Evolutionary conservation across 2,797 vertebrate genomes (phyloP).

Genomic region (Lophotriccus pileatus): DNA sequence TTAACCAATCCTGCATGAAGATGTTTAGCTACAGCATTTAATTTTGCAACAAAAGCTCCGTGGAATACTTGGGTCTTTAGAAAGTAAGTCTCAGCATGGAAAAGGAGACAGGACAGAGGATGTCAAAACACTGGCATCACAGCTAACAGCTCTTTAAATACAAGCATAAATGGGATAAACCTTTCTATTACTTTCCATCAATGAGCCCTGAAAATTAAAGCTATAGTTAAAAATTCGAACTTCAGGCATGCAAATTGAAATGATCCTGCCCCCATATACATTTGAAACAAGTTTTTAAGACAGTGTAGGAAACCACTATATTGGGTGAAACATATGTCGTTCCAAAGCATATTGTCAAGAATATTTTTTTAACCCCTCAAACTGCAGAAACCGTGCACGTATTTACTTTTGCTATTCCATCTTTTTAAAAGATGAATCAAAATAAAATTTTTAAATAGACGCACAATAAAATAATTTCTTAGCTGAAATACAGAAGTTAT

Average conservation of each 20-base stretch:
- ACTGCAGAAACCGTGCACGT: background rate
- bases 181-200: background rate
- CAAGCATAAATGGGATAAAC: background rate
- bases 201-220: background rate
- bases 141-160: background rate
- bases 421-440: background rate
- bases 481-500: background rate
- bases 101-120: background rate
- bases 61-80: background rate
- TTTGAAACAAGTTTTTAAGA: background rate
- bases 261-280: rapidly evolving
- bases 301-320: background rate
- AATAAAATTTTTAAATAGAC: background rate
- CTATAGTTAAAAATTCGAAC: background rate
- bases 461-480: background rate
- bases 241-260: background rate
- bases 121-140: background rate
- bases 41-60: background rate
- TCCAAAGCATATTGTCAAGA: background rate
- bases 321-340: background rate
- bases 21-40: background rate
- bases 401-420: background rate
- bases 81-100: background rate
- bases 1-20: background rate
- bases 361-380: background rate